A percentile compares a stretch with the other conserved stretches of the same genome.
These are phyloP conservation scores for Lepidonotus clava DNA, from an alignment of 2,888 invertebrate genomes.

Conservation along the genomic window DNA sequence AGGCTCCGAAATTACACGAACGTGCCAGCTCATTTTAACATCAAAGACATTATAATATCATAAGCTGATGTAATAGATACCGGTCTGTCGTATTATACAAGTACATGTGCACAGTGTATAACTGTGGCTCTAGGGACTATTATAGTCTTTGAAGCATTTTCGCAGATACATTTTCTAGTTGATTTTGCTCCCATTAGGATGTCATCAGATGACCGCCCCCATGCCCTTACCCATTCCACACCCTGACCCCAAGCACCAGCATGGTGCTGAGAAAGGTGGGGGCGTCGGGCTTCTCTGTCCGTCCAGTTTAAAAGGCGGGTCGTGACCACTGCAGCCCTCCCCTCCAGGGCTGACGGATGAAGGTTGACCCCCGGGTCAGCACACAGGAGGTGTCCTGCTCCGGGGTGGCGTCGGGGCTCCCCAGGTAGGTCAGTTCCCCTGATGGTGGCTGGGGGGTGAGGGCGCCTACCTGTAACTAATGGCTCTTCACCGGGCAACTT, in stretches of 20 bases:
- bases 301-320: not conserved
- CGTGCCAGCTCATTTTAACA: too few relatives aligned
- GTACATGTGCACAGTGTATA: too few relatives aligned
- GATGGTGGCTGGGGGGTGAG: too few relatives aligned
- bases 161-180: not conserved
- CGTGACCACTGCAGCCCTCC: not conserved
- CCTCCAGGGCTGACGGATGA: not conserved
- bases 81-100: too few relatives aligned
- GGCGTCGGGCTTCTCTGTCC: not conserved
- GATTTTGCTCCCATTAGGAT: not conserved
- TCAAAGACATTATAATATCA: too few relatives aligned
- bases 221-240: not conserved
- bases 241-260: not conserved
- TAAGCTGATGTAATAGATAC: too few relatives aligned
- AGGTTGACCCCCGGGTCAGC: not conserved
- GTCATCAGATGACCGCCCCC: constrained; percentile 7
- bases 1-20: too few relatives aligned
- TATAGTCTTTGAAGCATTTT: too few relatives aligned
- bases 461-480: too few relatives aligned
- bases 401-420: not conserved
- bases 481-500: too few relatives aligned
- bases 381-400: not conserved
- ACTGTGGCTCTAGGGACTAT: too few relatives aligned
- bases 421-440: too few relatives aligned
- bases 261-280: not conserved